A percentile compares a stretch with the other conserved stretches of the same genome.
phyloP scores from a whole-genome alignment of 2,113 vertebrate genomes.

The Brachyistius frenatus region DNA sequence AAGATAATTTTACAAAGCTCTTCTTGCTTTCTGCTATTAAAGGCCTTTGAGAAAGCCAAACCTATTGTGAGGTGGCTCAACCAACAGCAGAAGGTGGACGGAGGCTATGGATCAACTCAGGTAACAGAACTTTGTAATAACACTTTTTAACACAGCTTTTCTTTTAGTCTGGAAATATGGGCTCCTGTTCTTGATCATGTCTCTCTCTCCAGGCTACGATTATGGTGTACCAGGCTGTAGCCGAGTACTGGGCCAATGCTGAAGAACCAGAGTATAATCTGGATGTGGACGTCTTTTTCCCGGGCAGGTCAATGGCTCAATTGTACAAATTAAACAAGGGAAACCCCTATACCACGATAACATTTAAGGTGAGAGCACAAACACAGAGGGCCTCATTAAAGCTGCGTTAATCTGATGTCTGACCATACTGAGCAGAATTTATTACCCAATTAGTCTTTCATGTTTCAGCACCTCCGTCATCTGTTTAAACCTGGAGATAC shows the following conservation, averaged over 20 bases:
- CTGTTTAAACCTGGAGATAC: no score
- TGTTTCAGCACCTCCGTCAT: no score
- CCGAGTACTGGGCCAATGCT: conserved; percentile 79
- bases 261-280: conserved; percentile 72
- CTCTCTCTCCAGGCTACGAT: conserved; percentile 84
- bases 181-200: neutral
- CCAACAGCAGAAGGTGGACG: conserved; percentile 80
- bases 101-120: conserved; percentile 89
- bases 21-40: neutral
- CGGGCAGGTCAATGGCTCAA: conserved; percentile 29
- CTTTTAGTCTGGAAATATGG: neutral
- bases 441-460: no score
- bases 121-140: conserved; percentile 48
- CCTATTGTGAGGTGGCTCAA: conserved; percentile 86
- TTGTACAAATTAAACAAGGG: conserved; percentile 64
- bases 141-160: neutral
- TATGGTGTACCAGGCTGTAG: conserved; percentile 90
- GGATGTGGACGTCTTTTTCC: conserved; percentile 81
- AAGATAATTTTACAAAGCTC: no score
- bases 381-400: neutral
- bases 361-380: conserved; percentile 76
- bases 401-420: no score
- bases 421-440: no score
- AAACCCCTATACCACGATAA: conserved; percentile 70
- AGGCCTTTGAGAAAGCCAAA: conserved; percentile 63